phyloP scores from a whole-genome alignment of 2,113 vertebrate species.

The Taxidea taxus region DNA sequence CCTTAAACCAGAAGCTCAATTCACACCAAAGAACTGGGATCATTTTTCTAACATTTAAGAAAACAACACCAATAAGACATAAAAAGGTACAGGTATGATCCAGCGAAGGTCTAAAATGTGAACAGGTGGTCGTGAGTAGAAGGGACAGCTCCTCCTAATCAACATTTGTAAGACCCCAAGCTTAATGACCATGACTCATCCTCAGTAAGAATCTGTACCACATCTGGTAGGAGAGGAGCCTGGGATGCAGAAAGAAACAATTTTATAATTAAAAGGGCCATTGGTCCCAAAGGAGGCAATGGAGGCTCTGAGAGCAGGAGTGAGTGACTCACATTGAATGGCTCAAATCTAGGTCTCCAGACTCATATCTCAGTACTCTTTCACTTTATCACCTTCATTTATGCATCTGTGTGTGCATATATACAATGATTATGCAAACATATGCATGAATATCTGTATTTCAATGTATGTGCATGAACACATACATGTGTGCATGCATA shows the following conservation, averaged over 20 bases:
- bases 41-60: conserved; percentile 59
- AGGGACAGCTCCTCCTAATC: neutral
- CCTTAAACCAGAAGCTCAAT: conserved; percentile 74
- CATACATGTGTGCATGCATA: neutral
- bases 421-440: neutral
- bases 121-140: neutral
- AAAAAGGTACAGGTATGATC: neutral
- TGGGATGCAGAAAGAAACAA: neutral
- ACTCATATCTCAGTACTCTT: neutral
- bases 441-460: neutral
- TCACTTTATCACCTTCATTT: neutral
- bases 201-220: neutral
- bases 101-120: neutral
- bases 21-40: conserved; percentile 49
- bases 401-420: neutral
- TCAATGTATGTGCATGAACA: neutral
- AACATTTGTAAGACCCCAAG: neutral
- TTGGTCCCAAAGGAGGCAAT: neutral
- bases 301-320: neutral
- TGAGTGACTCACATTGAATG: neutral
- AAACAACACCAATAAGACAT: neutral
- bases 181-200: neutral
- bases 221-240: neutral
- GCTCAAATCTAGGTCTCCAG: neutral
- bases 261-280: neutral